Evolutionary conservation across 2,113 vertebrate species (phyloP).

Genomic region (Otolemur garnettii): DNA sequence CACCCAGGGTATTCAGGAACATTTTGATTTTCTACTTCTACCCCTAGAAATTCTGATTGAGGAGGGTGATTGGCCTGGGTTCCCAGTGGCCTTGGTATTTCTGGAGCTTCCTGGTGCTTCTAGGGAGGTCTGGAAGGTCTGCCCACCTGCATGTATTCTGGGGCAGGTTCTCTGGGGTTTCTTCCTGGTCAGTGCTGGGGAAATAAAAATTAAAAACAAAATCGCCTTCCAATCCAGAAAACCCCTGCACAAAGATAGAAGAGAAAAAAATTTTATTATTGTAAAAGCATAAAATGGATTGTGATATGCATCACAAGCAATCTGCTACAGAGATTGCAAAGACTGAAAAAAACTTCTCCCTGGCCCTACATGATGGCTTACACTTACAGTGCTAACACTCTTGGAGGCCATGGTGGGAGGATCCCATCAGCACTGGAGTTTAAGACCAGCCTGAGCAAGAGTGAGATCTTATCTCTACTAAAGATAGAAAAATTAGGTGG

Average conservation of each 20-base stretch:
- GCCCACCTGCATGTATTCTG: background rate
- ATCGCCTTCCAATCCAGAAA: background rate
- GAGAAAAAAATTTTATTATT: background rate
- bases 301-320: background rate
- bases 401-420: no score
- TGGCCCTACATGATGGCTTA: no score
- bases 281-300: background rate
- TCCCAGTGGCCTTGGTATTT: background rate
- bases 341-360: background rate
- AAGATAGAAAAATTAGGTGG: no score
- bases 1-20: background rate
- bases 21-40: background rate
- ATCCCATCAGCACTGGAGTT: no score
- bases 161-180: background rate
- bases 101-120: background rate
- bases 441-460: no score
- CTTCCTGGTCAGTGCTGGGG: background rate
- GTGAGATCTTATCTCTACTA: no score
- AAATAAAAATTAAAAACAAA: background rate
- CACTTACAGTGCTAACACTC: no score
- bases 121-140: no score
- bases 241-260: background rate
- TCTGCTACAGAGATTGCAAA: background rate
- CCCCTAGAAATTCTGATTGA: background rate
- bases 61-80: background rate